Evolutionary conservation across 1,140 invertebrate genomes (phyloP), one percentile per base, ranked within the genome.

Genomic region (Neodiprion pinetum): DNA sequence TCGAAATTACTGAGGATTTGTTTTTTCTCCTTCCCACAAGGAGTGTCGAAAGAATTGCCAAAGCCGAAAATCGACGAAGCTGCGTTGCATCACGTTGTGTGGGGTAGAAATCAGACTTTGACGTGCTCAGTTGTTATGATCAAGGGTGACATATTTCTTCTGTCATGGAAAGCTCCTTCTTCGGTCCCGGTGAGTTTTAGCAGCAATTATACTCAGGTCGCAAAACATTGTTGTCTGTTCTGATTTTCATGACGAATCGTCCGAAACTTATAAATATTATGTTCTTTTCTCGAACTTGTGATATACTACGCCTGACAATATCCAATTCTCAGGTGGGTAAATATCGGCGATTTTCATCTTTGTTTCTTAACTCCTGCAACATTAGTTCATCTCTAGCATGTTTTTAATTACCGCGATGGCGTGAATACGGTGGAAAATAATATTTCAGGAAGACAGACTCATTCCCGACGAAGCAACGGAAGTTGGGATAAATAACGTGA

Each of bases 101-200:
- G 74, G 8, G 85, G 85, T 7, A 4, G 5, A 40, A 40, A 40
- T 40, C 76, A 84, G 72, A 79, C 71, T 12, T 70, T 86, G 12
- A 79, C 9, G 40, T 70, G n/a, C 74, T 85, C 4, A 69, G 78
- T 69, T 85, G 85, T 84, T 80, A 1, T 0, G 80, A 78, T 10
- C 81, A 81, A 10, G 69, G 77, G 47, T 48, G 77, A 70, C 82
- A 84, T 79, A 72, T 7, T 48, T 48, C 50, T 48, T 23, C 10
- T 40, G 75, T 66, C 67, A 11, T 23, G 17, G 21, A 50, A 67
- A 71, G 2, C 1, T 28, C 12, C n/a, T 4, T 12, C 12, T 70
- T 28, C 12, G 2, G 28, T 40, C 5, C 5, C 28, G 28, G 14
- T 70, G 28, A 70, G 14, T 28, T 17, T 70, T 14, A 70, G 68